Evolutionary conservation across 2,797 vertebrate genomes (phyloP), one percentile per base, ranked within the genome.

Genomic region (Rhinoraja longicauda): DNA sequence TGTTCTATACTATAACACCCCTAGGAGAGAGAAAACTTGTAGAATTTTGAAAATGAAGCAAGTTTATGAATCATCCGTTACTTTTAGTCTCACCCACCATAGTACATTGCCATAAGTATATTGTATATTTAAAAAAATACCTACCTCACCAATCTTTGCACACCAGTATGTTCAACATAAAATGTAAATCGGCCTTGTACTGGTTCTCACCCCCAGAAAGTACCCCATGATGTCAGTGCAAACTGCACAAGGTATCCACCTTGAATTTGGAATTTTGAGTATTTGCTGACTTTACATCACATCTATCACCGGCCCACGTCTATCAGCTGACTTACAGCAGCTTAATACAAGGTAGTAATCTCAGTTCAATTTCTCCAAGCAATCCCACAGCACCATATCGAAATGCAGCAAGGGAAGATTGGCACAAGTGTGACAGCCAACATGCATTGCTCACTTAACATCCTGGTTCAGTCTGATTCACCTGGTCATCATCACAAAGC

Each of bases 201-300:
- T 59, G 26, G 26, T 59, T 32, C 82, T 12, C 0, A n/a, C 29
- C 82, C 82, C 57, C 29, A 57, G 21, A 53, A 82, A 0, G 59
- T 57, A 57, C 24, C n/a, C 59, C 57, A 86, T 86, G 57, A 86
- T 64, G 57, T 86, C 82, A 86, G 82, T 64, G 82, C 0, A 53
- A 82, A 82, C 9, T 19, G 82, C 79, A 82, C 39, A 24, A 57
- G 45, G 79, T 82, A 45, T 62, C 53, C 29, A n/a, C 29, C 26
- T 6, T 29, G 7, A 86, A 86, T 57, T 86, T 86, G 57, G 82
- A 82, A 57, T 29, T 82, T 53, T 82, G 79, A 86, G 57, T 88
- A 67, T n/a, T 67, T 67, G 84, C 29, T 88, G 59, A 67, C 6
- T 64, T 67, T 67, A 88, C 84, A 88, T 67, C 59, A 84, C 29